Base-by-base conservation (phyloP, 2,888 invertebrate genomes). In the Erebia palarica region DNA sequence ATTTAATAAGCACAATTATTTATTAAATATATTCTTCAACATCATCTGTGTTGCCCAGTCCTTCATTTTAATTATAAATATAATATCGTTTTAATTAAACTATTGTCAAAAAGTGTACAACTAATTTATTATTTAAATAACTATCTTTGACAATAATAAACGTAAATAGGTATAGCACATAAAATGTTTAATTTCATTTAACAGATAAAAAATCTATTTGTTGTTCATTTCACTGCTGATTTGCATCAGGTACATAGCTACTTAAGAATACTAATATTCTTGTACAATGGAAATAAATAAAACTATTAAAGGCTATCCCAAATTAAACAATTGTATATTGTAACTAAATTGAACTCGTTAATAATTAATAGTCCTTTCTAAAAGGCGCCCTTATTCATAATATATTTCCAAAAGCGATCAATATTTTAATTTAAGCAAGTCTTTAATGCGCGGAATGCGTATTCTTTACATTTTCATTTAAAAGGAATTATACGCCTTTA, bases 21-120 rank as follows among this genome's bases (percentile, higher is more conserved):
- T n/a, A 60, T 18, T 14, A 42, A 14, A 49, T 70, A 65, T 49
- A 67, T 67, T 51, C 47, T 49, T 49, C 21, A 21, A 59, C 59
- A 66, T 57, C 14, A 55, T 65, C 42, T 44, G 55, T 66, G 65
- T 66, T 66, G 18, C 47, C 47, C 49, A 57, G 61, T 44, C 65
- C 36, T 58, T 47, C 58, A 21, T 42, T 63, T 66, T 47, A 65
- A 44, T 61, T 71, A 51, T 13, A 58, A 49, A 65, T 60, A 51
- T 61, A 60, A 67, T 67, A 57, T 69, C 21, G 27, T 63, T 58
- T 51, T 59, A 58, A 49, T 68, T 69, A 73, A 71, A 73, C 69
- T 74, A 74, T 74, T 71, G 71, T 69, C 71, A 69, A 71, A 70
- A 63, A 71, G 63, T 68, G 63, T 74, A 69, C 68, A 73, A 73